phyloP scores from a whole-genome alignment of 2,113 vertebrate species.

The Rhineura floridana region DNA sequence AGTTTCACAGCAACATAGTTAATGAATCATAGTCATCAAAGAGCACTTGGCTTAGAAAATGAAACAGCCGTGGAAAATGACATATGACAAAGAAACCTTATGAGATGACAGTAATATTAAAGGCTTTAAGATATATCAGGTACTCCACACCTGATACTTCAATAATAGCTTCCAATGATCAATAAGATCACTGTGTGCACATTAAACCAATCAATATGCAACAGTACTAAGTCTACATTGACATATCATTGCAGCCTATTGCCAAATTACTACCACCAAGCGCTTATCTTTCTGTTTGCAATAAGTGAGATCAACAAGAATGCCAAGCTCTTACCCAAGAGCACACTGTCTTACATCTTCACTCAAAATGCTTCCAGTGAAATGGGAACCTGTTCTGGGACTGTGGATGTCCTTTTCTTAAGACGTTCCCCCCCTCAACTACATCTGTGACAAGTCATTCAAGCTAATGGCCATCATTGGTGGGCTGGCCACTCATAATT shows the following conservation, averaged over 20 bases:
- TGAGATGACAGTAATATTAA: too few relatives aligned
- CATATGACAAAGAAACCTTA: too few relatives aligned
- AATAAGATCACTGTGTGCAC: too few relatives aligned
- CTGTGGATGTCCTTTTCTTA: background rate
- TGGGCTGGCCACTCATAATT: background rate
- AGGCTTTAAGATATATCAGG: too few relatives aligned
- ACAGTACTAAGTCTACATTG: too few relatives aligned
- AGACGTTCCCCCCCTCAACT: background rate
- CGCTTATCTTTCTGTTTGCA: background rate
- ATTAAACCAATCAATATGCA: too few relatives aligned
- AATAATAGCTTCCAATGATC: too few relatives aligned
- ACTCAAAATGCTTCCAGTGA: background rate
- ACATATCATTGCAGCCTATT: background rate
- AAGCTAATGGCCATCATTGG: background rate
- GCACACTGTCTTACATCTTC: background rate
- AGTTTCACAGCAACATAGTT: too few relatives aligned
- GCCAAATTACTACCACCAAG: background rate
- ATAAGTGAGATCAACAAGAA: background rate
- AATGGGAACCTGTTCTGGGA: background rate
- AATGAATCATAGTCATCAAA: too few relatives aligned
- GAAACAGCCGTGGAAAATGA: too few relatives aligned
- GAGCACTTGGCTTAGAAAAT: too few relatives aligned
- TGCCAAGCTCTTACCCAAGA: background rate
- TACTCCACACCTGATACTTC: too few relatives aligned
- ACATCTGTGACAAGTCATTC: background rate